These are phyloP conservation scores for Blastobasis lacticolella DNA, from an alignment of 2,888 invertebrate genomes.

Conservation along the genomic window DNA sequence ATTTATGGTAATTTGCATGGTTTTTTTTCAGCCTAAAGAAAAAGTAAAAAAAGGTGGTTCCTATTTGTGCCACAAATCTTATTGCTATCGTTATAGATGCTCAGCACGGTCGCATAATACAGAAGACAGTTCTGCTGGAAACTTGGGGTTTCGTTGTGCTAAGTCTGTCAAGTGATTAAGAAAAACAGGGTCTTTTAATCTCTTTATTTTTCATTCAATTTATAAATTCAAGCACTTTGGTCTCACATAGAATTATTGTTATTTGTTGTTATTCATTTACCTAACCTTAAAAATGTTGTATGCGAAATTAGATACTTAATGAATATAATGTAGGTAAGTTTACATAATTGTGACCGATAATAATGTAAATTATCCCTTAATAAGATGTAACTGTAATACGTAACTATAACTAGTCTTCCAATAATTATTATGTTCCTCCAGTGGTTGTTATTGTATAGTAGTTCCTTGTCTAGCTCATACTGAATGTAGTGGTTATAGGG, in stretches of 20 bases:
- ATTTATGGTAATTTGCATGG: no score
- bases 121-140: constrained; percentile 92
- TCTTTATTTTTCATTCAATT: not conserved
- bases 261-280: no score
- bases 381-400: no score
- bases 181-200: not conserved
- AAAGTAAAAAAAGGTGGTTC: constrained; percentile 98
- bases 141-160: constrained; percentile 95
- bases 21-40: constrained; percentile 69
- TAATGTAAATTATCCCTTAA: no score
- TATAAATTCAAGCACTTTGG: not conserved
- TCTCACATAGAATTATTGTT: not conserved
- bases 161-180: constrained; percentile 30
- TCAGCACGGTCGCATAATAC: constrained; percentile 96
- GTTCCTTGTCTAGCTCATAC: no score
- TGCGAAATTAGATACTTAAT: no score
- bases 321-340: not conserved
- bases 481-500: no score
- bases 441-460: no score
- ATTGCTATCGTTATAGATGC: constrained; percentile 95
- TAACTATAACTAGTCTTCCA: constrained; percentile 14
- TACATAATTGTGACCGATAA: no score
- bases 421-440: not conserved
- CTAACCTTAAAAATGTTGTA: no score
- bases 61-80: constrained; percentile 90